Base-by-base conservation (phyloP, 2,797 vertebrate genomes). In the Sphenopsis melanotis region DNA sequence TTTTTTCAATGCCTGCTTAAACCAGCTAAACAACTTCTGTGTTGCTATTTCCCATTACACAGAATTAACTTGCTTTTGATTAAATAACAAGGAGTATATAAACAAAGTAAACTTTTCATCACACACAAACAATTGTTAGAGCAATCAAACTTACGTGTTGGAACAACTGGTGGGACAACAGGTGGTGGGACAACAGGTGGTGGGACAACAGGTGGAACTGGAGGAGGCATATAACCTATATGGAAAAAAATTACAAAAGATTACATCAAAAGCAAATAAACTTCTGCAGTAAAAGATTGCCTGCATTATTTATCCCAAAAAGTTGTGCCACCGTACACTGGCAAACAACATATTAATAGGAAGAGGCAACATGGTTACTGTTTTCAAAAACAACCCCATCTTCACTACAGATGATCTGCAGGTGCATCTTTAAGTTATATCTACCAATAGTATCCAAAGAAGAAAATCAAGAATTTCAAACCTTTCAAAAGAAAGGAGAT, bases 191-290 rank as follows among this genome's bases (percentile, higher is more conserved):
- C 98, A 68, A 98, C 98, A 52, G 98, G 98, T 59, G 98, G 99
- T 1, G 96, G 96, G 2, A 96, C 96, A 18, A 96, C 96, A 72
- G 96, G 96, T 49, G 98, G 98, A 61, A 98, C 98, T 49, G 98
- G 98, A n/a, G 99, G 98, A 65, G 98, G 98, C 98, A 99, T 97
- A 95, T 98, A 99, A 96, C 99, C 99, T 99, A 87, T 5, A 63
- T 0, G 21, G 41, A 26, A 57, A 86, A 95, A 70, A 59, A 32
- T 9, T 2, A 61, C 46, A 56, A 59, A 79, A 49, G 36, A 75
- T 53, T 70, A 95, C 61, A 89, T 3, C 42, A 41, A 36, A 82
- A 72, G 8, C 4, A 92, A 93, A 50, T 21, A 20, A 46, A 83
- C 7, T 68, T 66, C 42, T 52, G 23, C 32, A 63, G 41, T 37